Evolutionary conservation across 2,797 vertebrate species (phyloP).

Genomic region (Acanthiza pusilla): DNA sequence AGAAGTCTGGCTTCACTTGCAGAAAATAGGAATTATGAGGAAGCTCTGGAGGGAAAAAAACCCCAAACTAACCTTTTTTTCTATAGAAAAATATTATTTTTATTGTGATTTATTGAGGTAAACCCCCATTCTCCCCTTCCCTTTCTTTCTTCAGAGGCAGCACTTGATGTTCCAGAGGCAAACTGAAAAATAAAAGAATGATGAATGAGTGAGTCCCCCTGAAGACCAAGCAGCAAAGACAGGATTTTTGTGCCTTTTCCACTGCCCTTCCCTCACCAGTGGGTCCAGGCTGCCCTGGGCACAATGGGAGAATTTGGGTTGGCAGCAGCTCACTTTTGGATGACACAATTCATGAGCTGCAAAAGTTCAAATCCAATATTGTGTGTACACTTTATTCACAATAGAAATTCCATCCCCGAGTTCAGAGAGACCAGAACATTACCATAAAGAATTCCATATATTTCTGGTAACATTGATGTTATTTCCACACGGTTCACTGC

Average conservation of each 20-base stretch:
- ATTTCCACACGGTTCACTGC: not conserved
- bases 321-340: not conserved
- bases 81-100: not conserved
- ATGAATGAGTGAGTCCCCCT: not conserved
- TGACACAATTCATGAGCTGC: not conserved
- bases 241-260: not conserved
- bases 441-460: not conserved
- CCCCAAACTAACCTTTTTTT: not conserved
- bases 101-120: not conserved
- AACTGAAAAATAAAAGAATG: not conserved
- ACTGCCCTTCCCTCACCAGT: not conserved
- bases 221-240: not conserved
- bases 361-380: not conserved
- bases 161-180: not conserved
- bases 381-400: not conserved
- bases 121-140: not conserved
- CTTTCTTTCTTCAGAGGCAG: not conserved
- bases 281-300: not conserved
- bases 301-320: not conserved
- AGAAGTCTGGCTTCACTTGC: not conserved
- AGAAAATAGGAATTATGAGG: not conserved
- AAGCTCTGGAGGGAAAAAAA: not conserved
- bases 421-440: not conserved
- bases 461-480: not conserved
- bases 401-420: not conserved